Base-by-base conservation (phyloP, 2,888 invertebrate species). In the Caenorhabditis becei region DNA sequence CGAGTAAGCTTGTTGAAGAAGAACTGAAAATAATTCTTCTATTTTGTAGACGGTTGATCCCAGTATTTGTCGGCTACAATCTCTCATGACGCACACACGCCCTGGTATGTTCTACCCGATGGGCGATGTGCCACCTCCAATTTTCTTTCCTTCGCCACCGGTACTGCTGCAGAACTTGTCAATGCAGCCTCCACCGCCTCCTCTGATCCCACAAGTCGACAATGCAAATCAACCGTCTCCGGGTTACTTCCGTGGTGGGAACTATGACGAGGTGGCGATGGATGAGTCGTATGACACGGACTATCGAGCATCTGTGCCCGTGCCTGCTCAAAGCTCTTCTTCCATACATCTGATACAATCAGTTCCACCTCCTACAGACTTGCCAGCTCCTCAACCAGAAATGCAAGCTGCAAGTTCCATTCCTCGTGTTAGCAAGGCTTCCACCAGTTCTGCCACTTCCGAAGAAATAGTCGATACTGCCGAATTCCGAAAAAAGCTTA, bases 321-420 rank as follows among this genome's bases (percentile, higher is more conserved):
- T n/a, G n/a, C n/a, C n/a, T n/a, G 10, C 32, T 32, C 32, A 32
- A 32, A 32, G 32, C n/a, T n/a, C n/a, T n/a, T n/a, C n/a, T n/a
- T n/a, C n/a, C n/a, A n/a, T n/a, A n/a, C n/a, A n/a, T n/a, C n/a
- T n/a, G n/a, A n/a, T n/a, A n/a, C n/a, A n/a, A n/a, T n/a, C n/a
- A n/a, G n/a, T n/a, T n/a, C n/a, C n/a, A n/a, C n/a, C n/a, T n/a
- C n/a, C n/a, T n/a, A n/a, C n/a, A n/a, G n/a, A n/a, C n/a, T n/a
- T n/a, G n/a, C 61, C 62, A 2, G 62, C 44, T 7, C 77, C 61
- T 20, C 72, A 65, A n/a, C 72, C 54, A n/a, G n/a, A n/a, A n/a
- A n/a, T n/a, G n/a, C n/a, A n/a, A n/a, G n/a, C n/a, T n/a, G n/a
- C n/a, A n/a, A n/a, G n/a, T n/a, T n/a, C n/a, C n/a, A n/a, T n/a